Percentiles rank a stretch among this genome's conserved stretches.
Conservation (phyloP, 2,797 vertebrate species). For the Eleutherodactylus coqui region DNA sequence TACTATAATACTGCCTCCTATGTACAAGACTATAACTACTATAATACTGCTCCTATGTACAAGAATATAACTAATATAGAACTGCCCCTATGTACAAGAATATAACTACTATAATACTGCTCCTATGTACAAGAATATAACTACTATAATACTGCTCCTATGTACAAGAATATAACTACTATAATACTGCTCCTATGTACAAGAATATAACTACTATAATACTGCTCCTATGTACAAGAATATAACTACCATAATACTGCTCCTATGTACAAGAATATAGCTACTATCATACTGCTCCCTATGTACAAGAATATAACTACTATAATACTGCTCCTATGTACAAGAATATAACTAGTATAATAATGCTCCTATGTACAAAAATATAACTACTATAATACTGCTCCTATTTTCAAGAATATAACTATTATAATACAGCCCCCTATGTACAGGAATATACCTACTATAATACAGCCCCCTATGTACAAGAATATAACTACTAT, state of each 20-base stretch:
- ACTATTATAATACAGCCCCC: background rate
- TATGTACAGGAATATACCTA: slow-evolving; percentile 8
- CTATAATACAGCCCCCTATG: background rate
- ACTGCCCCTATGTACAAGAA: background rate
- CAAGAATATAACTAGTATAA: background rate
- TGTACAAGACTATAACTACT: background rate
- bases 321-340: slow-evolving; percentile 1
- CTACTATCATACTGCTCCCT: slow-evolving; percentile 8
- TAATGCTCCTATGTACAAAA: background rate
- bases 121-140: background rate
- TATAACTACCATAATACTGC: background rate
- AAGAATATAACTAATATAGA: background rate
- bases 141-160: slow-evolving; percentile 4
- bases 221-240: background rate
- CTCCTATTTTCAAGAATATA: slow-evolving; percentile 5
- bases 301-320: slow-evolving; percentile 6
- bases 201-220: slow-evolving; percentile 9
- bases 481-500: slow-evolving; percentile 17
- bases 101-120: background rate
- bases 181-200: slow-evolving; percentile 3
- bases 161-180: background rate
- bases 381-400: slow-evolving; percentile 10
- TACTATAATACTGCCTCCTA: background rate
- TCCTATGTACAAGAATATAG: background rate
- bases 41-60: background rate